phyloP scores from a whole-genome alignment of 2,113 vertebrate species.

The Hirundichthys speculiger region DNA sequence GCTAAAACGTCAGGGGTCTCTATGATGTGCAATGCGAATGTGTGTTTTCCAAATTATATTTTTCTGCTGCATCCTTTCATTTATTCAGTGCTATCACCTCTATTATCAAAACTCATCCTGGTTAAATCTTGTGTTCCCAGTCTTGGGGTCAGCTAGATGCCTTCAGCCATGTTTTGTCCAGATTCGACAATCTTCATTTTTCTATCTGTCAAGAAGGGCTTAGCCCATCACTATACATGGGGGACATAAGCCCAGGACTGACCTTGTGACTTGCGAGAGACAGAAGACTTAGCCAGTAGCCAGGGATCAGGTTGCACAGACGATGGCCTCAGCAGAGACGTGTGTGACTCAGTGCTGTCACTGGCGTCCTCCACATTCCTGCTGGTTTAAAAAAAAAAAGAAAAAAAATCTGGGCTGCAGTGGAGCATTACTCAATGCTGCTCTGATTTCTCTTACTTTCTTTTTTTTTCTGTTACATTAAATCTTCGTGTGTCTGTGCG shows the following conservation, averaged over 20 bases:
- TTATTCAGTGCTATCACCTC: slow-evolving; percentile 12
- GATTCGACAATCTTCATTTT: slow-evolving; percentile 61
- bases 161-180: slow-evolving; percentile 52
- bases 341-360: slow-evolving; percentile 71
- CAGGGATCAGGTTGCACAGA: slow-evolving; percentile 75
- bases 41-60: slow-evolving; percentile 46
- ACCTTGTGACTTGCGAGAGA: slow-evolving; percentile 72
- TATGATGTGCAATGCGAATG: slow-evolving; percentile 54
- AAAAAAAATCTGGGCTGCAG: slow-evolving; percentile 64
- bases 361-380: slow-evolving; percentile 62
- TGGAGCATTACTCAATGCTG: slow-evolving; percentile 64
- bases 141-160: slow-evolving; percentile 52
- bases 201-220: slow-evolving; percentile 54
- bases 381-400: slow-evolving; percentile 59
- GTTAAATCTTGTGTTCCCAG: slow-evolving; percentile 24
- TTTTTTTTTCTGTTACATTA: slow-evolving; percentile 39
- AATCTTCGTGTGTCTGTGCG: slow-evolving; percentile 44
- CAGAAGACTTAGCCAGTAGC: slow-evolving; percentile 63
- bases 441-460: slow-evolving; percentile 40
- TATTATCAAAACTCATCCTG: slow-evolving; percentile 20
- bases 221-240: slow-evolving; percentile 64
- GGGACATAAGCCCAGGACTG: slow-evolving; percentile 65
- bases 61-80: slow-evolving; percentile 34
- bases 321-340: slow-evolving; percentile 55
- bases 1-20: slow-evolving; percentile 28